Evolutionary conservation across 1,140 invertebrate species (phyloP).

Genomic region (Meloidogyne exigua): DNA sequence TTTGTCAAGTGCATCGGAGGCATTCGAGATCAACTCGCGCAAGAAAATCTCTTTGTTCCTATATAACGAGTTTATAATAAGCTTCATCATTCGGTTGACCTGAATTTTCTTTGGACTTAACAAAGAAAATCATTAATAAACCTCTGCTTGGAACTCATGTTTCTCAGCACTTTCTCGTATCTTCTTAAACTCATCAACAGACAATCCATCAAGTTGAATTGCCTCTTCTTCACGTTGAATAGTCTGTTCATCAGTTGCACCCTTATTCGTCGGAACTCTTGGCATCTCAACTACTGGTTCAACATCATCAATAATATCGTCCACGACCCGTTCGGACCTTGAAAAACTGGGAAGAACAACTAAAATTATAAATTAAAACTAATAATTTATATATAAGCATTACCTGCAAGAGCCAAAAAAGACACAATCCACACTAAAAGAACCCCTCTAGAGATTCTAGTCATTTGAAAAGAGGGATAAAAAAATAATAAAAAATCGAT

Average conservation of each 20-base stretch:
- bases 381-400: background rate
- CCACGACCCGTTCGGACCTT: conserved; percentile 42
- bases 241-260: conserved; percentile 27
- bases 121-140: conserved; percentile 79
- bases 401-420: conserved; percentile 12
- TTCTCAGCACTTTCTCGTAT: conserved; percentile 86
- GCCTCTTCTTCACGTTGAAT: conserved; percentile 80
- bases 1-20: conserved; percentile 91
- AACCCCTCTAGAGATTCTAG: conserved; percentile 10
- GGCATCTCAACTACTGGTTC: conserved; percentile 51
- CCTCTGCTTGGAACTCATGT: conserved; percentile 78
- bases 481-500: no score
- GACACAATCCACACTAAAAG: conserved; percentile 12
- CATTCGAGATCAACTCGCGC: conserved; percentile 93
- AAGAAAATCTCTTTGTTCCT: conserved; percentile 98
- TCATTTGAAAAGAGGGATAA: background rate
- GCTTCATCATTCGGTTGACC: conserved; percentile 94
- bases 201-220: conserved; percentile 90
- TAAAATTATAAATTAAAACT: background rate
- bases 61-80: conserved; percentile 97
- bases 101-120: background rate
- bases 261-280: conserved; percentile 27
- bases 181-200: conserved; percentile 88
- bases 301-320: conserved; percentile 16
- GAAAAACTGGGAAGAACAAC: conserved; percentile 24